Conservation (phyloP, 2,797 vertebrate species). For the Poliocrania exsul region DNA sequence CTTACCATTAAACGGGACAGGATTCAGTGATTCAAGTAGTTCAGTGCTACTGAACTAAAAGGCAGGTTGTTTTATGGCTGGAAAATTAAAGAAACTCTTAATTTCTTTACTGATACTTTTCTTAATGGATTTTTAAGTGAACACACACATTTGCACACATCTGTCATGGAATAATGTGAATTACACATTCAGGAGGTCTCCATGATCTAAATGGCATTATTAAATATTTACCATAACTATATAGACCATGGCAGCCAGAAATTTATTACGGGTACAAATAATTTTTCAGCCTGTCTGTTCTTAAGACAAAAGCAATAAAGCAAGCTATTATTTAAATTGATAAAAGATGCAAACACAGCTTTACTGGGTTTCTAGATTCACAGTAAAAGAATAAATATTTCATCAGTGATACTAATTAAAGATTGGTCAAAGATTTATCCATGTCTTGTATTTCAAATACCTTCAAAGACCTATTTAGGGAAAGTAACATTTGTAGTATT, state of each 20-base stretch:
- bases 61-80: not conserved
- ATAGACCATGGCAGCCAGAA: not conserved
- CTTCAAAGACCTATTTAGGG: constrained; percentile 64
- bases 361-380: constrained; percentile 72
- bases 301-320: constrained; percentile 73
- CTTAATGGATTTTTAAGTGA: not conserved
- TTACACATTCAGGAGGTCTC: constrained; percentile 13
- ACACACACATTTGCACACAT: not conserved
- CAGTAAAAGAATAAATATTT: constrained; percentile 81
- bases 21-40: not conserved
- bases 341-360: constrained; percentile 75
- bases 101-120: not conserved
- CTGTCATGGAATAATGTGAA: not conserved
- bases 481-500: constrained; percentile 68
- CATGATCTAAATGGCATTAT: constrained; percentile 28
- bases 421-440: constrained; percentile 75
- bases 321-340: constrained; percentile 75
- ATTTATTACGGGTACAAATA: constrained; percentile 7
- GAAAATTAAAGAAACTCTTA: not conserved
- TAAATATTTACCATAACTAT: constrained; percentile 68
- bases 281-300: constrained; percentile 60
- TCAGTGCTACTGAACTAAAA: not conserved
- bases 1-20: not conserved
- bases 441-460: constrained; percentile 61
- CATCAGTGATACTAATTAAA: constrained; percentile 75